These are phyloP conservation scores for Timema podura DNA, from an alignment of 2,888 invertebrate genomes.

Conservation along the genomic window DNA sequence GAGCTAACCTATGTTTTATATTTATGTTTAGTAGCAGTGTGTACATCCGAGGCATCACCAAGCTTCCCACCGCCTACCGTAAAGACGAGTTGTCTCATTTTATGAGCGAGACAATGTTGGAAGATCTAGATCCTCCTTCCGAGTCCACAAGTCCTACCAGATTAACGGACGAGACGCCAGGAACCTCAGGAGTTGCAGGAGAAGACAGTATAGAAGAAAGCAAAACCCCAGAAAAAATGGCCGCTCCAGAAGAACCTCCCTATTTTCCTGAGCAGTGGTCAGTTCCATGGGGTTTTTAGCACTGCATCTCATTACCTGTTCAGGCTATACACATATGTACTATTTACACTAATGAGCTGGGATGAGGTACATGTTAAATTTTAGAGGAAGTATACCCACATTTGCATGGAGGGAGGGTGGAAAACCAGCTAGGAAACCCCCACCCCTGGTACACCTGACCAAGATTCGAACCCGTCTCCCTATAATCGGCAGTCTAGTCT, in stretches of 20 bases:
- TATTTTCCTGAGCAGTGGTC: constrained; percentile 79
- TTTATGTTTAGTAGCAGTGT: constrained; percentile 23
- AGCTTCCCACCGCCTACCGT: background rate
- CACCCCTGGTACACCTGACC: too few relatives aligned
- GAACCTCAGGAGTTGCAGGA: constrained; percentile 5
- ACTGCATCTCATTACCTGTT: constrained; percentile 5
- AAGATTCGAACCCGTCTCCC: too few relatives aligned
- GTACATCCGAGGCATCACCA: constrained; percentile 20
- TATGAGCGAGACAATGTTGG: constrained; percentile 1
- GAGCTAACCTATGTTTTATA: too few relatives aligned
- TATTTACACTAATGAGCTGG: too few relatives aligned
- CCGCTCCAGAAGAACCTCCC: constrained; percentile 65
- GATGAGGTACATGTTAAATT: too few relatives aligned
- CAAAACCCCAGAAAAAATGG: constrained; percentile 43
- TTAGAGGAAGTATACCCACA: too few relatives aligned
- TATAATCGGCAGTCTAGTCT: too few relatives aligned
- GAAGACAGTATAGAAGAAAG: constrained; percentile 20
- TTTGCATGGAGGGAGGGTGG: too few relatives aligned
- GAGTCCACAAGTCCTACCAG: constrained; percentile 40
- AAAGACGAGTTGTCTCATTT: constrained; percentile 5
- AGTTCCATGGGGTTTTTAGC: constrained; percentile 29
- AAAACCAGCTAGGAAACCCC: too few relatives aligned
- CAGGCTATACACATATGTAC: too few relatives aligned
- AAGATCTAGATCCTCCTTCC: constrained; percentile 44
- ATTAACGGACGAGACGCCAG: constrained; percentile 24